phyloP scores from a whole-genome alignment of 1,140 invertebrate species.

The Trachelipus rathkii region DNA sequence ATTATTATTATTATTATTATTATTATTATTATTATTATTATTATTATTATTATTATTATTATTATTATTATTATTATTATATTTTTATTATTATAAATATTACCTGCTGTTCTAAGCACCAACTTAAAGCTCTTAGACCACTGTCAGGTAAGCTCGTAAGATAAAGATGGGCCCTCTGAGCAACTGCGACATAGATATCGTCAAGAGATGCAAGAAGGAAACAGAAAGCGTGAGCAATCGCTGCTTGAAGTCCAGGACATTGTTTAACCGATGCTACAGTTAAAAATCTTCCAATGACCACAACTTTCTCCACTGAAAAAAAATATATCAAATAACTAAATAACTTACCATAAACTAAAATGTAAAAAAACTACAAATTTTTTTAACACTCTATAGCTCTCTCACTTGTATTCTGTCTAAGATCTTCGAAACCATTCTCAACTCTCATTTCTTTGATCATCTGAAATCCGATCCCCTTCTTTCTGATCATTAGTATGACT shows the following conservation, averaged over 20 bases:
- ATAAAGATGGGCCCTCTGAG: slow-evolving; percentile 86
- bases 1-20: no score
- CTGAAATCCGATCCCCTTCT: no score
- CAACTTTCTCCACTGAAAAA: slow-evolving; percentile 78
- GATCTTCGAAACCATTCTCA: no score
- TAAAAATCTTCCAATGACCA: slow-evolving; percentile 86
- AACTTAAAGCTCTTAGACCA: slow-evolving; percentile 50
- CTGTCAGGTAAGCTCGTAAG: slow-evolving; percentile 89
- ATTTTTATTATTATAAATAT: no score
- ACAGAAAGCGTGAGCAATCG: slow-evolving; percentile 92
- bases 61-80: no score
- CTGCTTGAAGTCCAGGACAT: slow-evolving; percentile 81
- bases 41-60: no score
- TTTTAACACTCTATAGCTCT: no score
- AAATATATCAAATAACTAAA: slow-evolving; percentile 24
- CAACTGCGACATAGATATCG: slow-evolving; percentile 89
- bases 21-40: no score
- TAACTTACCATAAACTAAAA: slow-evolving; percentile 39
- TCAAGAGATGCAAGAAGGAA: slow-evolving; percentile 93
- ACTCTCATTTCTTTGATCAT: no score
- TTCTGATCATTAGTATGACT: no score
- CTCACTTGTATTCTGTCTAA: no score
- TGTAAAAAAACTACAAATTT: slow-evolving; percentile 26
- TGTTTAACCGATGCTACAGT: slow-evolving; percentile 78
- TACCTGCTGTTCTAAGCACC: slow-evolving; percentile 43